Base-by-base conservation (phyloP, 2,113 vertebrate species). In the Parotia lawesii region DNA sequence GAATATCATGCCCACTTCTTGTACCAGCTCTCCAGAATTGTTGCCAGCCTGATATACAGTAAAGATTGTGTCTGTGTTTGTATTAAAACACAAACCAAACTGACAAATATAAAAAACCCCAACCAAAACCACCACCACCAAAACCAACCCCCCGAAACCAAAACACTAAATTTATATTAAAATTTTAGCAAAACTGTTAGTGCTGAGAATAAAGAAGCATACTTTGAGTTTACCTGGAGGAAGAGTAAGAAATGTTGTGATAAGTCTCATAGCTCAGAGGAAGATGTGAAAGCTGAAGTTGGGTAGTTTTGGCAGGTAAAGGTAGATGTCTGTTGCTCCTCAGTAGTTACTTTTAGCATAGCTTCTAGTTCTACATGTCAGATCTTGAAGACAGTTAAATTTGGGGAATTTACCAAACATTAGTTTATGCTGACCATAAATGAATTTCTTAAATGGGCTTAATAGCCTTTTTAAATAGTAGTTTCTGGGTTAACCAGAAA, bases 91-190 rank as follows among this genome's bases (percentile, higher is more conserved):
- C 67, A 74, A 64, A 38, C 11, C 37, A 42, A 80, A 2, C 48
- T 37, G 60, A 4, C 40, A 42, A 42, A 40, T 47, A 33, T 10
- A 31, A 61, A 42, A n/a, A 28, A 4, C 1, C 3, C 8, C 9
- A 72, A 80, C 12, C 31, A 45, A 82, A 69, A 23, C 14, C 28
- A 33, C 25, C 24, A 69, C 25, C 6, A 45, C 8, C 12, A 38
- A 18, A 44, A 37, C 3, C 18, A 21, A 27, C 2, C 6, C 15
- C 12, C 31, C 0, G 15, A 62, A 50, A 23, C 0, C 10, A n/a
- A 27, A 72, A 4, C 20, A 22, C 14, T n/a, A 50, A 25, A 7
- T 23, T 48, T 23, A 25, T 0, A 16, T 75, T 24, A 79, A 78
- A 87, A 44, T 53, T 56, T 38, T 15, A 75, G 10, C 17, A 37